Conservation (phyloP, 2,113 vertebrate genomes). For the Aspiorhynchus laticeps region DNA sequence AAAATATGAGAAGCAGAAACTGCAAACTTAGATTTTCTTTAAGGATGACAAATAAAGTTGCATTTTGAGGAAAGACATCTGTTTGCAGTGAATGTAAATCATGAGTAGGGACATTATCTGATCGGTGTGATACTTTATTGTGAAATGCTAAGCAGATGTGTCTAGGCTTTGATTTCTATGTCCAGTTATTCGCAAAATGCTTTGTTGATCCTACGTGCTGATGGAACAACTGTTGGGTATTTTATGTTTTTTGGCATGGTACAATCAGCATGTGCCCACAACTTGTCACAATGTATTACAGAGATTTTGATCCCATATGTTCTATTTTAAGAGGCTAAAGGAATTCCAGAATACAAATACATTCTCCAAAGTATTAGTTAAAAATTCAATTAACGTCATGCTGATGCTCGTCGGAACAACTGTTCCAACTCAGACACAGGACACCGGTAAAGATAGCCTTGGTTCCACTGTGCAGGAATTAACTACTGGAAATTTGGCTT, state of each 20-base stretch:
- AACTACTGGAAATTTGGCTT: slow-evolving; percentile 66
- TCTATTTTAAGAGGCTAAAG: slow-evolving; percentile 76
- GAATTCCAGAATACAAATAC: slow-evolving; percentile 77
- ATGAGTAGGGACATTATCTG: slow-evolving; percentile 38
- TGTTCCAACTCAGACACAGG: slow-evolving; percentile 78
- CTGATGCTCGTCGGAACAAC: slow-evolving; percentile 74
- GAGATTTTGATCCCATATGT: slow-evolving; percentile 64
- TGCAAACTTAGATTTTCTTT: slow-evolving; percentile 6
- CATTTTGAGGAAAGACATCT: slow-evolving; percentile 52
- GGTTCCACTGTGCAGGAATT: slow-evolving; percentile 70
- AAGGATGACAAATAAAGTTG: slow-evolving; percentile 43
- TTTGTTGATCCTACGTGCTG: slow-evolving; percentile 50
- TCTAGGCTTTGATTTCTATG: slow-evolving; percentile 55
- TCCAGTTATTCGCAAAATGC: slow-evolving; percentile 48
- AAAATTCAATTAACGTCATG: slow-evolving; percentile 77
- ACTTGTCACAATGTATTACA: slow-evolving; percentile 71
- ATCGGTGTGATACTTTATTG: neutral
- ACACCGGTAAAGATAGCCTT: slow-evolving; percentile 77
- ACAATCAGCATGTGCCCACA: slow-evolving; percentile 64
- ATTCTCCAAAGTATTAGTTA: slow-evolving; percentile 79
- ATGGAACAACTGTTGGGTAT: slow-evolving; percentile 66
- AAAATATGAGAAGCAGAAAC: slow-evolving; percentile 24
- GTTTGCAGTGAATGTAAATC: slow-evolving; percentile 50
- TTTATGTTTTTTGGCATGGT: slow-evolving; percentile 65
- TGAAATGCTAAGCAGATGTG: slow-evolving; percentile 47